phyloP scores from a whole-genome alignment of 2,888 invertebrate species.

The Pherbina coryleti region DNA sequence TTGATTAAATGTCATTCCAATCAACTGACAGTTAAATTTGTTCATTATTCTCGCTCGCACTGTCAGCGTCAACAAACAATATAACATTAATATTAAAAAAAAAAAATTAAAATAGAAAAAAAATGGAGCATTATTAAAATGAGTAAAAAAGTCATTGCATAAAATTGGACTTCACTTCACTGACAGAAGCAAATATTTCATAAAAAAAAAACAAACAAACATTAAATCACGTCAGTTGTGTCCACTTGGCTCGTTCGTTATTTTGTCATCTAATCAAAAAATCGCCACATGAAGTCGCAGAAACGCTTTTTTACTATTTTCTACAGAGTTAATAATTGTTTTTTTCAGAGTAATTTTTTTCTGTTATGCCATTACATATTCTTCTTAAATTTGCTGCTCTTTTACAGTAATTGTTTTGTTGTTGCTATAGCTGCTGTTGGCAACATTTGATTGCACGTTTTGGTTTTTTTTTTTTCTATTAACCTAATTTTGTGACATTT shows the following conservation, averaged over 20 bases:
- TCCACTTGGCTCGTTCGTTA: slow-evolving; percentile 5
- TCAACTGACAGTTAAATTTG: slow-evolving; percentile 35
- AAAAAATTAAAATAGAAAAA: slow-evolving; percentile 1
- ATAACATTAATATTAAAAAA: slow-evolving; percentile 8
- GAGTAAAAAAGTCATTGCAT: slow-evolving; percentile 13
- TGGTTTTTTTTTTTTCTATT: slow-evolving; percentile 4
- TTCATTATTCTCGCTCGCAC: slow-evolving; percentile 5
- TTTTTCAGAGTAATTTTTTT: background rate
- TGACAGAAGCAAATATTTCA: slow-evolving; percentile 18
- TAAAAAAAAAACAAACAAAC: background rate
- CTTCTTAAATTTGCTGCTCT: slow-evolving; percentile 1
- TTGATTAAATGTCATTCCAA: slow-evolving; percentile 56
- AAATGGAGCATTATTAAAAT: slow-evolving; percentile 21
- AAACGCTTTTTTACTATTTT: background rate
- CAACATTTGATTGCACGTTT: background rate
- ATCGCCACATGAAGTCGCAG: slow-evolving; percentile 32
- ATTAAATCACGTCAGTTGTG: slow-evolving; percentile 4
- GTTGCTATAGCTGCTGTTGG: background rate
- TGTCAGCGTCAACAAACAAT: slow-evolving; percentile 15
- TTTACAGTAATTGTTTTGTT: background rate
- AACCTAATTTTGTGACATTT: slow-evolving; percentile 5
- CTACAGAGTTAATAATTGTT: slow-evolving; percentile 15
- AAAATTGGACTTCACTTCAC: slow-evolving; percentile 28
- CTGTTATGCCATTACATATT: background rate
- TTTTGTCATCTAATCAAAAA: slow-evolving; percentile 33